Evolutionary conservation across 2,797 vertebrate species (phyloP).

Genomic region (Dallia pectoralis): DNA sequence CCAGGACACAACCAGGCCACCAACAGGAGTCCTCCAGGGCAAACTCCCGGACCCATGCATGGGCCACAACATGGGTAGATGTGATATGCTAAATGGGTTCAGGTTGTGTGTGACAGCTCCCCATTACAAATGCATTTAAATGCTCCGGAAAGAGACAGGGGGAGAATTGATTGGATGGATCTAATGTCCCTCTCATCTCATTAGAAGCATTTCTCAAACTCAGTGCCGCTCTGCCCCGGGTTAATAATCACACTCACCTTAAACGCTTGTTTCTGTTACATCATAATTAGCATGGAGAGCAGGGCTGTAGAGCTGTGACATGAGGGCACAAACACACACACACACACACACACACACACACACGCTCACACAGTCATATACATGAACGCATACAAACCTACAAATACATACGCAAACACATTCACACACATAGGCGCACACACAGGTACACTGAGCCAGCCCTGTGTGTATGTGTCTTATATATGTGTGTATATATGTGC

Average conservation of each 20-base stretch:
- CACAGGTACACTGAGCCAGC: constrained; percentile 45
- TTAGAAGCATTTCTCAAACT: constrained; percentile 84
- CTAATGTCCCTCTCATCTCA: constrained; percentile 84
- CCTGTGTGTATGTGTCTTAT: too few species aligned
- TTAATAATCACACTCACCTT: constrained; percentile 90
- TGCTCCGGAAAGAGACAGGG: constrained; percentile 69
- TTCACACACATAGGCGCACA: too few species aligned
- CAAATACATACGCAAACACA: neutral
- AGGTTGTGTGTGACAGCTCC: constrained; percentile 80
- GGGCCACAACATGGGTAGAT: constrained; percentile 68
- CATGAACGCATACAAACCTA: neutral
- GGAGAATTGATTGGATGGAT: constrained; percentile 85
- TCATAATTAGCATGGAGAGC: constrained; percentile 86
- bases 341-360: constrained; percentile 18
- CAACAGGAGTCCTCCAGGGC: constrained; percentile 49
- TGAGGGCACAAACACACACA: neutral
- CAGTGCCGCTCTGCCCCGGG: constrained; percentile 68
- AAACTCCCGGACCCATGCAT: neutral
- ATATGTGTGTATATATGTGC: too few species aligned
- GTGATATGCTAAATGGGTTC: constrained; percentile 82
- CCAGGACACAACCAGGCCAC: neutral
- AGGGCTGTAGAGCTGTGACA: constrained; percentile 69
- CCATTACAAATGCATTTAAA: constrained; percentile 82
- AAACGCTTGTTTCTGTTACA: constrained; percentile 87
- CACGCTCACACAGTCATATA: constrained; percentile 16